Evolutionary conservation across 2,113 vertebrate species (phyloP), one percentile per base, ranked within the genome.

Genomic region (Entomyzon cyanotis): DNA sequence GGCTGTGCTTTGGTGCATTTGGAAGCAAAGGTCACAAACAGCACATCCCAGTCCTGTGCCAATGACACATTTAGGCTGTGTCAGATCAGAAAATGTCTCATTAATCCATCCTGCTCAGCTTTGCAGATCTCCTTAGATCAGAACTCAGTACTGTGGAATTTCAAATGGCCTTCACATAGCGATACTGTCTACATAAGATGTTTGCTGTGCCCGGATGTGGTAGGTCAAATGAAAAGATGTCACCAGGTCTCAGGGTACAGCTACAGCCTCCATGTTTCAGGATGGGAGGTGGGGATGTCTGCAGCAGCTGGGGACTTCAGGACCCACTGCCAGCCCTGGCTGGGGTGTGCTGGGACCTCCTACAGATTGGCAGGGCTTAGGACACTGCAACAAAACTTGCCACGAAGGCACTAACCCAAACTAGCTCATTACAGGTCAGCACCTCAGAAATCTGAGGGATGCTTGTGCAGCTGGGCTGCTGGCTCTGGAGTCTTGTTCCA

Each of bases 1-100:
- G 53, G 80, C 68, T 82, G n/a, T 80, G 68, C 49, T 87, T 91
- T 59, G 63, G 67, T 73, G 77, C 42, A 35, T 91, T 91, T 94
- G 73, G 75, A 95, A 87, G 58, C 47, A 60, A 92, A 92, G 78
- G 78, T 91, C 75, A 84, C 70, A 75, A 94, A 89, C 27, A 78
- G 27, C 67, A 56, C 49, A 49, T 9, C 21, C 23, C 37, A 30
- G 37, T 50, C 65, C 64, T 94, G 84, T 78, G 84, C 55, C 63
- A 85, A 22, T 47, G 39, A 73, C 33, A 68, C 0, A 0, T 75
- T 87, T 74, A 65, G 52, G 59, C 47, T 74, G 27, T 73, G 25
- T 62, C 65, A 74, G 73, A 49, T 68, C 46, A 84, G 23, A 53
- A 75, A 58, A 67, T 9, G 3, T n/a, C 58, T 58, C 47, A 14